phyloP scores from a whole-genome alignment of 2,888 invertebrate species.

The Odiellus spinosus region DNA sequence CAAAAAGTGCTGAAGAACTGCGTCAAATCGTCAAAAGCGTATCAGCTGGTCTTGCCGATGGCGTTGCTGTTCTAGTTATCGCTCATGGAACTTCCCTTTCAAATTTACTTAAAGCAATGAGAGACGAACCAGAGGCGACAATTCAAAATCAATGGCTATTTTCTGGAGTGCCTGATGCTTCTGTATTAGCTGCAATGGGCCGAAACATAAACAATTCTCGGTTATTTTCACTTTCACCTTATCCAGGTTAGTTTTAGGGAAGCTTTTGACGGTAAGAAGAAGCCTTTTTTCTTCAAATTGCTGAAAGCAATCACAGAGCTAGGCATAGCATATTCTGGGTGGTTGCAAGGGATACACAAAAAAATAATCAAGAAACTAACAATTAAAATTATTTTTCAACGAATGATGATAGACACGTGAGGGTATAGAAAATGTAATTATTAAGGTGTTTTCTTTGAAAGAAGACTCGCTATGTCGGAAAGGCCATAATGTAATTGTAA shows the following conservation, averaged over 20 bases:
- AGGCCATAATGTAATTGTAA: too few relatives aligned
- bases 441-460: too few relatives aligned
- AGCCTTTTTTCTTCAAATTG: too few relatives aligned
- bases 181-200: slow-evolving; percentile 1
- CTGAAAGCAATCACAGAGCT: too few relatives aligned
- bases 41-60: background rate
- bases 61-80: background rate
- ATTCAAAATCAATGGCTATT: slow-evolving; percentile 13
- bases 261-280: too few relatives aligned
- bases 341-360: too few relatives aligned
- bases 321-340: too few relatives aligned
- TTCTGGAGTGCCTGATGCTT: slow-evolving; percentile 11
- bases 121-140: slow-evolving; percentile 8
- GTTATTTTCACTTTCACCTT: slow-evolving; percentile 12
- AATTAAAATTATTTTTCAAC: too few relatives aligned
- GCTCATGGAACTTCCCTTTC: background rate
- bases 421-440: too few relatives aligned
- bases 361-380: too few relatives aligned
- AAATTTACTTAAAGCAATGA: slow-evolving; percentile 5
- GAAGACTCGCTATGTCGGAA: too few relatives aligned
- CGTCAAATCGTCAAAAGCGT: background rate
- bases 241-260: slow-evolving; percentile 3
- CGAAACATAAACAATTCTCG: background rate
- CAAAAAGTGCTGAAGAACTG: background rate
- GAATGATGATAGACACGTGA: too few relatives aligned